These are phyloP conservation scores for Pteronotus mesoamericanus DNA, from an alignment of 2,797 vertebrate species.

Conservation along the genomic window DNA sequence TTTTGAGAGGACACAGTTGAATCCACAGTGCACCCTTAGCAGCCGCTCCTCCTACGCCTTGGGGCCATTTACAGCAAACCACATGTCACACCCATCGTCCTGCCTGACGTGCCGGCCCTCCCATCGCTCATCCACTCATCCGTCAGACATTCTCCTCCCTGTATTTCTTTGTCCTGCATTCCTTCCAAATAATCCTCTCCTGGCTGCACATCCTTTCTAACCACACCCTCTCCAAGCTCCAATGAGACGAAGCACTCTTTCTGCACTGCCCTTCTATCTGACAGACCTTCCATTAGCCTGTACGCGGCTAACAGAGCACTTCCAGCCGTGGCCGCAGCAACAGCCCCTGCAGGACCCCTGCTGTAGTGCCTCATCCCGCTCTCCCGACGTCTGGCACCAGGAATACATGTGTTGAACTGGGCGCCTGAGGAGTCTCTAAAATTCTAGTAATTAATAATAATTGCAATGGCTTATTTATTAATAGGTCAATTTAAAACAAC, in stretches of 20 bases:
- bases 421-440: neutral
- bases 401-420: neutral
- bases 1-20: neutral
- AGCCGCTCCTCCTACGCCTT: neutral
- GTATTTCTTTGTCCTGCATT: neutral
- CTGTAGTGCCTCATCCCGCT: neutral
- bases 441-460: neutral
- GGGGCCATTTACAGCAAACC: neutral
- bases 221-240: neutral
- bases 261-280: neutral
- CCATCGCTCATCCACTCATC: neutral
- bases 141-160: neutral
- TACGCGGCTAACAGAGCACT: neutral
- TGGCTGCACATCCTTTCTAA: neutral
- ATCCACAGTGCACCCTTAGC: neutral
- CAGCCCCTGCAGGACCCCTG: rapidly evolving
- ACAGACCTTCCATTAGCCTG: too few species aligned
- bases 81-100: neutral
- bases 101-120: neutral
- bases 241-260: neutral
- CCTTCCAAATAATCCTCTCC: neutral
- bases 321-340: neutral
- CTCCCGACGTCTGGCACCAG: neutral
- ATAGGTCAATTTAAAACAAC: neutral
- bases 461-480: conserved; percentile 2